phyloP scores from a whole-genome alignment of 2,888 invertebrate species.

The Penaeus monodon region DNA sequence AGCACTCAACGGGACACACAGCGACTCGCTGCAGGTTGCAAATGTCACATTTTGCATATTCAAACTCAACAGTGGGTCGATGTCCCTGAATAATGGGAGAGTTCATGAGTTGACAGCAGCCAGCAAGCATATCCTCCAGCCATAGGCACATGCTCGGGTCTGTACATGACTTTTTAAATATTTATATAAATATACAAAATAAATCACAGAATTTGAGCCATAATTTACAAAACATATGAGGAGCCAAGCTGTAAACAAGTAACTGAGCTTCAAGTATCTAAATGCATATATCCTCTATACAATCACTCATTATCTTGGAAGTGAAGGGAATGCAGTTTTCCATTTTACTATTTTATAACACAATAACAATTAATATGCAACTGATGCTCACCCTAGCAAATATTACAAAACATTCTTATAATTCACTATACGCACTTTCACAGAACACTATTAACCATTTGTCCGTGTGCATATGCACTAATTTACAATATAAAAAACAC shows the following conservation, averaged over 20 bases:
- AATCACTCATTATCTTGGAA: constrained; percentile 60
- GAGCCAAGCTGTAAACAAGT: constrained; percentile 63
- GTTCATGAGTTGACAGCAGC: constrained; percentile 54
- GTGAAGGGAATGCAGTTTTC: constrained; percentile 63
- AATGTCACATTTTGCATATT: constrained; percentile 59
- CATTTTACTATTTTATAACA: constrained; percentile 50
- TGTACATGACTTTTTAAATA: constrained; percentile 59
- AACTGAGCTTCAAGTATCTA: constrained; percentile 62
- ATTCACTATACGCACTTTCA: constrained; percentile 30
- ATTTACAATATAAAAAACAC: constrained; percentile 47
- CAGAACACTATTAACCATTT: constrained; percentile 32
- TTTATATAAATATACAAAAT: constrained; percentile 65
- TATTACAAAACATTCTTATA: constrained; percentile 44
- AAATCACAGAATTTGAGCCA: constrained; percentile 65
- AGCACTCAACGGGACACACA: constrained; percentile 44
- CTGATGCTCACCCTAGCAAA: constrained; percentile 47
- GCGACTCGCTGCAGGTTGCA: constrained; percentile 51
- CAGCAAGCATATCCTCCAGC: constrained; percentile 57
- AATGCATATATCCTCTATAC: constrained; percentile 62
- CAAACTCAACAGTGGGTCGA: constrained; percentile 51
- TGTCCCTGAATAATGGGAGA: constrained; percentile 47
- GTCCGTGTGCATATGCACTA: constrained; percentile 39
- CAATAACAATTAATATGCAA: constrained; percentile 58
- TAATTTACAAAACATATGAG: constrained; percentile 63
- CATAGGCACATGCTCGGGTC: constrained; percentile 60